Conservation (phyloP, 2,797 vertebrate genomes). For the Cyprinodon diabolis region DNA sequence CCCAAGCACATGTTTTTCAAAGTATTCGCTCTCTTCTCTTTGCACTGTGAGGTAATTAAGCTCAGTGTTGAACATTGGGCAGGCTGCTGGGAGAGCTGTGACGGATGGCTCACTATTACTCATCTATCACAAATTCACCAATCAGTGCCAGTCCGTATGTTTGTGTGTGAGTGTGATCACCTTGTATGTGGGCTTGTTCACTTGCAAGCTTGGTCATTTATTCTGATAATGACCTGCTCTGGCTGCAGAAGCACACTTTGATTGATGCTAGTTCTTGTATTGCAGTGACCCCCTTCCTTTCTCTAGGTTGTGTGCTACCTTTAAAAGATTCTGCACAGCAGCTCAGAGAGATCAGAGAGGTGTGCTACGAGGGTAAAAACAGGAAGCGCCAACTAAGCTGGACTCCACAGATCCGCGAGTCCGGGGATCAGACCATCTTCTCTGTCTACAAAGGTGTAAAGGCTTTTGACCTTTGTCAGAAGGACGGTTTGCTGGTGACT, state of each 20-base stretch:
- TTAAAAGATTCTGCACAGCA: constrained; percentile 74
- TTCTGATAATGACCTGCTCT: constrained; percentile 45
- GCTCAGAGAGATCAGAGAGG: constrained; percentile 73
- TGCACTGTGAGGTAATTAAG: constrained; percentile 44
- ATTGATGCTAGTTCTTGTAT: constrained; percentile 43
- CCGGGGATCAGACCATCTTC: constrained; percentile 75
- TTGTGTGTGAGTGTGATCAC: constrained; percentile 15
- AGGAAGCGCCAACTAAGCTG: constrained; percentile 56
- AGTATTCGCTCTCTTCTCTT: constrained; percentile 5
- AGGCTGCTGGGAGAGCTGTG: constrained; percentile 38
- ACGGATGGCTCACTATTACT: constrained; percentile 54
- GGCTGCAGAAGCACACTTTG: constrained; percentile 34
- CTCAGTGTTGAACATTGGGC: constrained; percentile 36
- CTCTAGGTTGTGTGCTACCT: constrained; percentile 69
- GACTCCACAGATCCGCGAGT: constrained; percentile 64
- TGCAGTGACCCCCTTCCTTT: constrained; percentile 11
- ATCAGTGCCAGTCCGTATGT: constrained; percentile 30
- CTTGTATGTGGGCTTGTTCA: constrained; percentile 28
- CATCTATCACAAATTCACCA: constrained; percentile 60
- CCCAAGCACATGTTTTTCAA: background rate
- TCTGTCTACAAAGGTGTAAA: constrained; percentile 75
- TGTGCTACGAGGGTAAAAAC: constrained; percentile 64
- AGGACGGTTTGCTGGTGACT: constrained; percentile 76
- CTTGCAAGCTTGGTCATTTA: constrained; percentile 42
- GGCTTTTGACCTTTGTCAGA: constrained; percentile 77